Base-by-base conservation (phyloP, 1,140 invertebrate species). In the Halyomorpha halys region DNA sequence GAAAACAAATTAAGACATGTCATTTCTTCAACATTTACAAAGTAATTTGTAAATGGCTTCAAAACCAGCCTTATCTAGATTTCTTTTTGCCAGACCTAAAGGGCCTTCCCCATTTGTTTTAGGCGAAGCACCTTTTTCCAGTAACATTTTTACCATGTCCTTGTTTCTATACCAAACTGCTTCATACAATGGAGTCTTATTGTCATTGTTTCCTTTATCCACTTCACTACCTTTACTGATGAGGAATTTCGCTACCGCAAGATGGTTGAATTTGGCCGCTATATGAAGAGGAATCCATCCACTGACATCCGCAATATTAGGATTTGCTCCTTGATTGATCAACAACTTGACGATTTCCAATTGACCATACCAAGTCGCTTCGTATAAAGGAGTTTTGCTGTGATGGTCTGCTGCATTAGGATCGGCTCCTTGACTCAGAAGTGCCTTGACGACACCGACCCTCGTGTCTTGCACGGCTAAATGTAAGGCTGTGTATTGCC, bases 361-460 rank as follows among this genome's bases (percentile, higher is more conserved):
- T 47, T 47, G 15, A 3, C 45, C 45, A 11, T 47, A 47, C 45
- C 45, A 47, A 47, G 45, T 47, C 45, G 45, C 45, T 47, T 47
- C 45, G 18, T n/a, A 47, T 47, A 47, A 2, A n/a, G 45, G 45
- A 47, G 45, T 47, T 19, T 47, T 47, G 45, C 18, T 19, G 13
- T 47, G 3, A 14, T 47, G 45, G 13, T 47, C 45, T 14, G 4
- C 13, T 4, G 18, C 18, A 47, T 47, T 47, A 3, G 18, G 18
- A 5, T 47, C 45, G 2, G 45, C 45, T 3, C 45, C 45, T 4
- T 47, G 45, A 5, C 4, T 47, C 13, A 47, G 15, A n/a, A 47
- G 18, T 19, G 2, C 18, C 15, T 47, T 47, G 13, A 47, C 45
- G 15, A 47, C 15, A 47, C 15, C 15, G 3, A n/a, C 4, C 4